These are phyloP conservation scores for Camponotus floridanus DNA, from an alignment of 1,140 invertebrate species.

Conservation along the genomic window DNA sequence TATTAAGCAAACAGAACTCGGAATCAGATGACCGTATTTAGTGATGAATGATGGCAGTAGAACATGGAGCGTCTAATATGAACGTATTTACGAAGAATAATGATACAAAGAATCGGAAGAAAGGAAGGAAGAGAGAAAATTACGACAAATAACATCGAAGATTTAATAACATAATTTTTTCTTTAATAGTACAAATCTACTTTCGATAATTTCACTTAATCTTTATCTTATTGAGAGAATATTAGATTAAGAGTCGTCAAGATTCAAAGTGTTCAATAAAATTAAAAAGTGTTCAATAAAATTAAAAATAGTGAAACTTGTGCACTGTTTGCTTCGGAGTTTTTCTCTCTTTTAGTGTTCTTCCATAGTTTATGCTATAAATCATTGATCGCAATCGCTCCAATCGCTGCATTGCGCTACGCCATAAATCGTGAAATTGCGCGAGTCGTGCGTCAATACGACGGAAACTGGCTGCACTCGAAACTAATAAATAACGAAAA, in stretches of 20 bases:
- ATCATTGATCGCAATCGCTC: slow-evolving; percentile 33
- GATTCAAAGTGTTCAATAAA: background rate
- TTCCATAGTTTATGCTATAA: background rate
- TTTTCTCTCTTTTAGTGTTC: background rate
- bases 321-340: background rate
- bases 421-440: slow-evolving; percentile 26
- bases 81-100: slow-evolving; percentile 3
- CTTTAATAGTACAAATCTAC: background rate
- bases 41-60: slow-evolving; percentile 13
- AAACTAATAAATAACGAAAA: slow-evolving; percentile 27
- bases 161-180: slow-evolving; percentile 13
- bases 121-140: background rate
- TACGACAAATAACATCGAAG: background rate
- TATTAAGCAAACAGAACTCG: slow-evolving; percentile 33
- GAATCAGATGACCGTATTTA: slow-evolving; percentile 5
- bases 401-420: background rate
- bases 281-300: background rate
- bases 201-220: background rate
- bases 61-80: background rate
- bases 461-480: slow-evolving; percentile 14
- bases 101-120: background rate
- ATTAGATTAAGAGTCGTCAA: background rate
- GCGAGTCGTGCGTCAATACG: slow-evolving; percentile 1
- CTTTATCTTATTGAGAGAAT: background rate
- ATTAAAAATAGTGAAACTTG: background rate